These are phyloP conservation scores for Cephus sareptanus DNA, from an alignment of 2,888 invertebrate genomes.

Conservation along the genomic window DNA sequence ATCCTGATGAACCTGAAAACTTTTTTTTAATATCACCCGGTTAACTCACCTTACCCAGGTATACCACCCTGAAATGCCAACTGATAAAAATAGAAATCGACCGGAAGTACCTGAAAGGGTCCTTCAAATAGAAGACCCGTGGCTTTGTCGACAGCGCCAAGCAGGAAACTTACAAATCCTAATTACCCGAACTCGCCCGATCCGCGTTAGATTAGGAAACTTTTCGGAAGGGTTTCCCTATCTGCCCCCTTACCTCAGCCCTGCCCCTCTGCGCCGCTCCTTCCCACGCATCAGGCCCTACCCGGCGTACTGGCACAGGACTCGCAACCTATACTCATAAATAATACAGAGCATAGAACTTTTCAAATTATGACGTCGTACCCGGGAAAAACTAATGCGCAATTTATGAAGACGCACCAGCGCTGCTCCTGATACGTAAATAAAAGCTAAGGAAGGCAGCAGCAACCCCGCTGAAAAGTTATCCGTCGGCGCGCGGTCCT, in stretches of 20 bases:
- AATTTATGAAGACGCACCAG: conserved; percentile 43
- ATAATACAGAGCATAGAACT: conserved; percentile 38
- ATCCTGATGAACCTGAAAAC: neutral
- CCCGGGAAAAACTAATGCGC: conserved; percentile 31
- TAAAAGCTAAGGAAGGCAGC: conserved; percentile 29
- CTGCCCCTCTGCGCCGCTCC: accelerated
- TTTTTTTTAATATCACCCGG: neutral
- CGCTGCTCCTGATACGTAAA: conserved; percentile 34
- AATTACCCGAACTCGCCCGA: conserved; percentile 34
- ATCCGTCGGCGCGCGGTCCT: neutral
- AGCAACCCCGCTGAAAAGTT: neutral
- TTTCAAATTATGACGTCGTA: conserved; percentile 38
- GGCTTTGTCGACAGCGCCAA: neutral
- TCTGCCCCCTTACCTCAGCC: neutral
- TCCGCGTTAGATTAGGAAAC: conserved; percentile 27
- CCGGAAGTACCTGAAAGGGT: neutral
- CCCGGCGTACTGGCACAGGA: too few species aligned
- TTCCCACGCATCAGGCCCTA: neutral
- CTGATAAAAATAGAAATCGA: neutral
- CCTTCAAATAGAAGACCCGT: neutral
- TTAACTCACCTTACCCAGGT: neutral
- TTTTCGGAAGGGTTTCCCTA: conserved; percentile 20
- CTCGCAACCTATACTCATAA: conserved; percentile 32
- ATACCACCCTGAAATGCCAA: too few species aligned
- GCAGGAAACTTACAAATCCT: conserved; percentile 13